Base-by-base conservation (phyloP, 2,797 vertebrate species). In the Apogon talboti region DNA sequence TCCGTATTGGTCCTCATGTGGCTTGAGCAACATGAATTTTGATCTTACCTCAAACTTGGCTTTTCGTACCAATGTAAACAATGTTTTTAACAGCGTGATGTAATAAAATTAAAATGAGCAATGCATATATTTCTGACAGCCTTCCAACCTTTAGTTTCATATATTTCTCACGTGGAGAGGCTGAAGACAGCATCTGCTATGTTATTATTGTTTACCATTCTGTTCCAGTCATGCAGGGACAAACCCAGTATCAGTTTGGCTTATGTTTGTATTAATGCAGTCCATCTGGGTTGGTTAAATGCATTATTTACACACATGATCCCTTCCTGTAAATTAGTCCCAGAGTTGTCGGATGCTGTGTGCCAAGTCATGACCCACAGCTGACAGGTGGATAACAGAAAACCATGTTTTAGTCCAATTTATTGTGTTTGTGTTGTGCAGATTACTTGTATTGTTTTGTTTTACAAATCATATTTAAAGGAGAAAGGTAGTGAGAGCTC, bases 201-300 rank as follows among this genome's bases (percentile, higher is more conserved):
- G 19, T 37, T 45, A 37, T 24, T 41, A 3, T 11, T 74, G 51
- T 78, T 83, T 66, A 63, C 63, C 49, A 3, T 19, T 3, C 0
- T 46, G 72, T 70, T 71, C 46, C 55, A 63, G 75, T 72, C 62
- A 84, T 66, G 74, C 61, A 3, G 47, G 61, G 71, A 78, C 76
- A 78, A 58, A 61, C 55, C 38, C 72, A 37, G 16, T 35, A 41
- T 56, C 65, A 48, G 16, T 54, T 49, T 63, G 71, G 37, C 41
- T 14, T 7, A 55, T 84, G 71, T 78, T 76, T 74, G 63, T 71
- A 79, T 66, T 65, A 33, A 79, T 19, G 9, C 15, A 50, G n/a
- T 65, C 57, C 50, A 33, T n/a, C 64, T 13, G 41, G 50, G n/a
- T 49, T 16, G 35, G 67, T 65, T 42, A 53, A 47, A 78, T 79